phyloP scores from a whole-genome alignment of 2,888 invertebrate species.

The Thysanoteuthis rhombus region DNA sequence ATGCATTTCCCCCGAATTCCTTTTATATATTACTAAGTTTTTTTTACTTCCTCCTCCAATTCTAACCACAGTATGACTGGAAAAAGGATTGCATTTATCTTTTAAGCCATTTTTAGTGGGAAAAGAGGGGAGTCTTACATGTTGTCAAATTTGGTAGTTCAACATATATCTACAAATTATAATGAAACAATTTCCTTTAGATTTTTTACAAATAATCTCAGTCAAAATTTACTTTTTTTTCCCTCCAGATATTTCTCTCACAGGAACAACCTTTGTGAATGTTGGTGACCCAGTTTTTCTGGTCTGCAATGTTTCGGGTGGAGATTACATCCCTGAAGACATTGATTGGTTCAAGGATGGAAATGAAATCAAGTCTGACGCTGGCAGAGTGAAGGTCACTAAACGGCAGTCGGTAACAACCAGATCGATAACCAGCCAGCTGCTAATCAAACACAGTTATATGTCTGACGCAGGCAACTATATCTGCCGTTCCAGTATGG shows the following conservation, averaged over 20 bases:
- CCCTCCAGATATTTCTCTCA: constrained; percentile 27
- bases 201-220: neutral
- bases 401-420: constrained; percentile 22
- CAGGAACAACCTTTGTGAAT: constrained; percentile 25
- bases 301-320: constrained; percentile 30
- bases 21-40: too few species aligned
- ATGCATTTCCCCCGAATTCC: too few species aligned
- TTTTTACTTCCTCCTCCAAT: too few species aligned
- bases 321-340: constrained; percentile 31
- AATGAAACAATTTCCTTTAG: neutral
- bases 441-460: constrained; percentile 22
- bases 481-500: constrained; percentile 28
- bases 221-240: neutral
- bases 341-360: constrained; percentile 32
- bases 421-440: neutral
- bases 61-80: too few species aligned
- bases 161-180: too few species aligned
- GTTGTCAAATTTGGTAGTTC: too few species aligned
- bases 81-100: too few species aligned
- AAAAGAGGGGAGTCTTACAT: too few species aligned
- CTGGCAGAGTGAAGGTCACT: neutral
- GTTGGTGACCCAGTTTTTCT: constrained; percentile 22
- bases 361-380: constrained; percentile 25
- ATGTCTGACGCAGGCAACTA: constrained; percentile 27
- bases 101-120: too few species aligned